phyloP scores from a whole-genome alignment of 2,113 vertebrate genomes.

The Vulpes lagopus region DNA sequence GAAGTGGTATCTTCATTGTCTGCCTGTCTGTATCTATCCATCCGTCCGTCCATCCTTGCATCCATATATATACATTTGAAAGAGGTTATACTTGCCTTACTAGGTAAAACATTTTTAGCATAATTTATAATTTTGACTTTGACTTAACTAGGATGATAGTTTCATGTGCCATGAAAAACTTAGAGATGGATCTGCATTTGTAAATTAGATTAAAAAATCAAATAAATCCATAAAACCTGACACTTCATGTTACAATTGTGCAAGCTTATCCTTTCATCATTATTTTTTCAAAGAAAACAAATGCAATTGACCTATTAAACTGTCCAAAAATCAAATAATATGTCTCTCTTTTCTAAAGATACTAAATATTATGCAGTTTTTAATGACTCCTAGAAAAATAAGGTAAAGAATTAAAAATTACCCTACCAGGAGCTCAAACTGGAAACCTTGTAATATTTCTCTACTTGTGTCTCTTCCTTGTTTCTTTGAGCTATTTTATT shows the following conservation, averaged over 20 bases:
- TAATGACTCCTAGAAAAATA: background rate
- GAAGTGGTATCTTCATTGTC: background rate
- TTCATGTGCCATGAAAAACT: background rate
- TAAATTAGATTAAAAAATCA: background rate
- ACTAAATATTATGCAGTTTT: background rate
- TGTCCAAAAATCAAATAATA: background rate
- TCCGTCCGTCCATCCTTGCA: rapidly evolving
- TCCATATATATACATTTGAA: background rate
- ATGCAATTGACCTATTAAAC: background rate
- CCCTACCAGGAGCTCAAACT: background rate
- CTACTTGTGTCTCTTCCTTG: background rate
- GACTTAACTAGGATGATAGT: background rate
- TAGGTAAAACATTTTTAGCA: background rate
- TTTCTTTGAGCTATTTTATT: background rate
- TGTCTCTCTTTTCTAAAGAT: background rate
- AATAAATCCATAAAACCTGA: background rate
- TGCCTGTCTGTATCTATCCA: background rate
- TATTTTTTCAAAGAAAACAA: background rate
- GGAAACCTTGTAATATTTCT: background rate
- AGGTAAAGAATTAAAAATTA: background rate
- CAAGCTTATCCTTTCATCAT: background rate
- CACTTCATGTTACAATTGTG: background rate
- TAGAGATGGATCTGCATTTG: background rate
- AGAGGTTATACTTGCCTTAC: background rate
- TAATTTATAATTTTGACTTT: slow-evolving; percentile 14